phyloP scores from a whole-genome alignment of 2,888 invertebrate species.

The Spialia ferax region DNA sequence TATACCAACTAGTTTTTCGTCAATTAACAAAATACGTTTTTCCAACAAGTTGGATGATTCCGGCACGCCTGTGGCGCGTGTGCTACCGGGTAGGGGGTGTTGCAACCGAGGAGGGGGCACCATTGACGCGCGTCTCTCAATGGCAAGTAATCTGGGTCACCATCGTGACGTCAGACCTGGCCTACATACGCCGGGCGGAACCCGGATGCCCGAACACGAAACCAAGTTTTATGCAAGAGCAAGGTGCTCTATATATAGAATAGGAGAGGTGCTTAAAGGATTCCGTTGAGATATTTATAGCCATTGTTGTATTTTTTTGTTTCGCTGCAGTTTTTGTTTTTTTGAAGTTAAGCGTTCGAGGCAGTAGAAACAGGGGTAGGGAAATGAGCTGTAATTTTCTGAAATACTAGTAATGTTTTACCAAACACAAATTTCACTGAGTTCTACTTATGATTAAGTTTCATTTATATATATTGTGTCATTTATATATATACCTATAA shows the following conservation, averaged over 20 bases:
- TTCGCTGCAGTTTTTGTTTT: not conserved
- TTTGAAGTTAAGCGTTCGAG: not conserved
- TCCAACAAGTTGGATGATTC: slow-evolving; percentile 27
- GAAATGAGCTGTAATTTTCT: too few species aligned
- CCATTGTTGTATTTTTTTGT: slow-evolving; percentile 3
- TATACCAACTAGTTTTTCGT: slow-evolving; percentile 4
- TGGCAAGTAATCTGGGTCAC: slow-evolving; percentile 81
- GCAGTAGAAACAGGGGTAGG: not conserved
- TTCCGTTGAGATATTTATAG: slow-evolving; percentile 11
- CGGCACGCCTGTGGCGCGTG: slow-evolving; percentile 51
- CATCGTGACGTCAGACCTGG: slow-evolving; percentile 79
- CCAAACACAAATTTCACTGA: not conserved
- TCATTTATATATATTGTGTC: not conserved
- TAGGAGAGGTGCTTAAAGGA: slow-evolving; percentile 39
- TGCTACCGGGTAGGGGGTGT: slow-evolving; percentile 52
- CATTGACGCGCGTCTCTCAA: slow-evolving; percentile 85
- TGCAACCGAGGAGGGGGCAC: slow-evolving; percentile 61
- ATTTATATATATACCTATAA: too few species aligned
- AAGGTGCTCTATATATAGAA: slow-evolving; percentile 73
- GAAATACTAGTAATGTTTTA: too few species aligned
- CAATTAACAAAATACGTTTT: slow-evolving; percentile 9
- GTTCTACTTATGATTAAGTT: not conserved
- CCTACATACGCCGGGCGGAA: slow-evolving; percentile 81
- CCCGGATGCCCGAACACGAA: slow-evolving; percentile 58
- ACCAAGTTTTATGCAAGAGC: slow-evolving; percentile 66